Evolutionary conservation across 1,140 invertebrate species (phyloP).

Genomic region (Cotesia vestalis): DNA sequence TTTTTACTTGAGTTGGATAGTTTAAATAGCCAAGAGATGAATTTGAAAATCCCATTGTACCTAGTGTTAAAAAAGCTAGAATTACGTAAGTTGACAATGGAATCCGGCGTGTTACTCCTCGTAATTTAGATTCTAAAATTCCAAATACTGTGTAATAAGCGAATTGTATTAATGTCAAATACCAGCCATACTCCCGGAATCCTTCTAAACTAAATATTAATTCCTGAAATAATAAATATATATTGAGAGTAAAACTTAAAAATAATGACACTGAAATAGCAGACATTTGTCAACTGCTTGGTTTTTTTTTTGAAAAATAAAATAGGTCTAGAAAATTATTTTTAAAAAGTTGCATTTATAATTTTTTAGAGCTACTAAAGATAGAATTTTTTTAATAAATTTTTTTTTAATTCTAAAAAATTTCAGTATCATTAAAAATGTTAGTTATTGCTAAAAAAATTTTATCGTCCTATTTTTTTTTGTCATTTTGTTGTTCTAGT

Average conservation of each 20-base stretch:
- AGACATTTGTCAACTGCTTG: too few relatives aligned
- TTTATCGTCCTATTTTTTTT: too few relatives aligned
- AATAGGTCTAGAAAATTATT: too few relatives aligned
- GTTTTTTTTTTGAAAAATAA: too few relatives aligned
- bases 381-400: too few relatives aligned
- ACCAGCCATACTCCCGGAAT: slow-evolving; percentile 91
- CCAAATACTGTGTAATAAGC: slow-evolving; percentile 85
- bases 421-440: too few relatives aligned
- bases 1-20: slow-evolving; percentile 82
- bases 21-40: slow-evolving; percentile 94
- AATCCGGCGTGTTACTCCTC: slow-evolving; percentile 75
- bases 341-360: too few relatives aligned
- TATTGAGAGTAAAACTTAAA: slow-evolving; percentile 3
- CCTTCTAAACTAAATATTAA: slow-evolving; percentile 89
- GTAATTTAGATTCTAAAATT: slow-evolving; percentile 76
- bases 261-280: too few relatives aligned
- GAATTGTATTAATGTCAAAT: slow-evolving; percentile 93
- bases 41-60: slow-evolving; percentile 96
- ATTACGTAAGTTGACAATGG: slow-evolving; percentile 83
- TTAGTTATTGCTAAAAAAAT: too few relatives aligned
- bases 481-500: too few relatives aligned
- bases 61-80: slow-evolving; percentile 86
- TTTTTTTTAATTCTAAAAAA: too few relatives aligned
- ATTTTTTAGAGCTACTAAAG: too few relatives aligned
- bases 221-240: slow-evolving; percentile 70